Evolutionary conservation across 2,113 vertebrate species (phyloP).

Genomic region (Sapayoa aenigma): DNA sequence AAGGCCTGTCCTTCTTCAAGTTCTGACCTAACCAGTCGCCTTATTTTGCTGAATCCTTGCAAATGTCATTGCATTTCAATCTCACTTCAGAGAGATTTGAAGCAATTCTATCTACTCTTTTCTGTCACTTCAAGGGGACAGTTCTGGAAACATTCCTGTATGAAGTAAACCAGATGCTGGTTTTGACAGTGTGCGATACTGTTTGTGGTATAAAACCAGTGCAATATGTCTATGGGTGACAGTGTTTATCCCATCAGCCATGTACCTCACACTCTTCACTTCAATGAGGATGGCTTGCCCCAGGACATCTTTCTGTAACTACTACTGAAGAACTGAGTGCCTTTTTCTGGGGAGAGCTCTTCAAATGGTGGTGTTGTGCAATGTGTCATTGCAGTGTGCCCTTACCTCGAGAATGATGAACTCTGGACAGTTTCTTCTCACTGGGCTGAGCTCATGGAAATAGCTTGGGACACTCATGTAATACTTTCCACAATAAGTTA

Average conservation of each 20-base stretch:
- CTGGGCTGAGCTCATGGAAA: neutral
- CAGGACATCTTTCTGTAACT: neutral
- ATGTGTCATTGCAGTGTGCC: neutral
- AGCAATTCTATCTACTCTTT: neutral
- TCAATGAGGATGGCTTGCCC: neutral
- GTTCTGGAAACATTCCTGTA: neutral
- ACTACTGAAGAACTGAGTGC: neutral
- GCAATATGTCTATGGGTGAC: neutral
- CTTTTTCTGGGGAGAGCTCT: neutral
- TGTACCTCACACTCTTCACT: neutral
- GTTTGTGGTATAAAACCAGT: neutral
- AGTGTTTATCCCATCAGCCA: neutral
- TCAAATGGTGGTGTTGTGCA: neutral
- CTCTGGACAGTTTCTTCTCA: neutral
- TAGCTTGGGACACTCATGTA: neutral
- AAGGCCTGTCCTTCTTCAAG: neutral
- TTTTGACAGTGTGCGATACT: neutral
- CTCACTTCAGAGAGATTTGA: constrained; percentile 6
- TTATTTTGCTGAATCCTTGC: neutral
- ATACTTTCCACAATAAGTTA: neutral
- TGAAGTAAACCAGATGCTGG: constrained; percentile 9
- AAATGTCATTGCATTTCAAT: constrained; percentile 10
- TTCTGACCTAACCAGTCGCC: neutral
- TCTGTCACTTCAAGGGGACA: neutral
- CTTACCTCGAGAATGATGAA: neutral